Evolutionary conservation across 2,888 invertebrate species (phyloP).

Genomic region (Agonopterix heracliana): DNA sequence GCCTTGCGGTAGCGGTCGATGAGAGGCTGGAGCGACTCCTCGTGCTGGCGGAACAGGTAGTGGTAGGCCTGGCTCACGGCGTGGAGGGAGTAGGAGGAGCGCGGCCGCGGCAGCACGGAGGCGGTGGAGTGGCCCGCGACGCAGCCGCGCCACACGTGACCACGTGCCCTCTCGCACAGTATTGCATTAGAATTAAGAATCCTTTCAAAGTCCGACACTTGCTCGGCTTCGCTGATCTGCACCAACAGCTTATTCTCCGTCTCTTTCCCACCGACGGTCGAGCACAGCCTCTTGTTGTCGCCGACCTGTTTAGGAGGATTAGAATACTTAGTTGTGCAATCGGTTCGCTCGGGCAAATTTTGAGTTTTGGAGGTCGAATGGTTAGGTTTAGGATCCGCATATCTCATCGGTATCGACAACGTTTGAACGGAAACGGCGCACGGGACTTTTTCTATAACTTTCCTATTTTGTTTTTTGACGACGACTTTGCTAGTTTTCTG

Average conservation of each 20-base stretch:
- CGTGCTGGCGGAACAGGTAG: slow-evolving; percentile 63
- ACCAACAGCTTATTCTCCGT: slow-evolving; percentile 71
- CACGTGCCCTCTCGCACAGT: slow-evolving; percentile 57
- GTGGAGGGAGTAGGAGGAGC: slow-evolving; percentile 61
- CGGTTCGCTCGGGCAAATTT: slow-evolving; percentile 30
- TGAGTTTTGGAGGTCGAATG: slow-evolving; percentile 54
- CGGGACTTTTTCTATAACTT: slow-evolving; percentile 52
- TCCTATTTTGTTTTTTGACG: slow-evolving; percentile 53
- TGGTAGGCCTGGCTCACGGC: slow-evolving; percentile 64
- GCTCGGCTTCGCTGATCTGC: slow-evolving; percentile 77
- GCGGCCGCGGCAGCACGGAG: slow-evolving; percentile 49
- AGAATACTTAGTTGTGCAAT: slow-evolving; percentile 57
- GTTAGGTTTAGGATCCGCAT: slow-evolving; percentile 46
- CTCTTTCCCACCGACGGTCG: slow-evolving; percentile 56
- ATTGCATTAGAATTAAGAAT: slow-evolving; percentile 77
- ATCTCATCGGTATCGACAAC: slow-evolving; percentile 62
- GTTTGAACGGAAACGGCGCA: slow-evolving; percentile 57
- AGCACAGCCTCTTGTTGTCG: slow-evolving; percentile 66
- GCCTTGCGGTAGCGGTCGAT: slow-evolving; percentile 53
- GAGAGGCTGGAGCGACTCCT: slow-evolving; percentile 62
- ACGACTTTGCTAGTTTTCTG: slow-evolving; percentile 27
- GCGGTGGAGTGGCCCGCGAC: slow-evolving; percentile 45
- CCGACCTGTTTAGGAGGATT: slow-evolving; percentile 66
- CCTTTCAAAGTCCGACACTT: slow-evolving; percentile 78
- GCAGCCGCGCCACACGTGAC: slow-evolving; percentile 62